phyloP scores from a whole-genome alignment of 2,888 invertebrate species.

The Athalia cordata region DNA sequence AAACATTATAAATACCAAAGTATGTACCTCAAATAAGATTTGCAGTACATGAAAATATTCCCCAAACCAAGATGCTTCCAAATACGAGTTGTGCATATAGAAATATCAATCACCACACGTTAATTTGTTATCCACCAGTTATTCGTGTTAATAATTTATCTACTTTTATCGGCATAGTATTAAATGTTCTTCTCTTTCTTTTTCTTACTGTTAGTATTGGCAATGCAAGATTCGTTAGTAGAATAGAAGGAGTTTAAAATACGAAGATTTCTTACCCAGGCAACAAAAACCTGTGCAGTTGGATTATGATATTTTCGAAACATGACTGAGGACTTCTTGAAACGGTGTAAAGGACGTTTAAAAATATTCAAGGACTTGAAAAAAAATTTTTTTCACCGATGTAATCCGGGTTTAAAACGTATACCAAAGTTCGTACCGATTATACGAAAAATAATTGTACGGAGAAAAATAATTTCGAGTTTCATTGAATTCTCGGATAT shows the following conservation, averaged over 20 bases:
- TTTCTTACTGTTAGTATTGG: slow-evolving; percentile 46
- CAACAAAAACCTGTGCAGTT: background rate
- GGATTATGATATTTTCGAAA: background rate
- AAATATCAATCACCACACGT: slow-evolving; percentile 5
- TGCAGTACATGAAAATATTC: background rate
- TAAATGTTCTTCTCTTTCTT: background rate
- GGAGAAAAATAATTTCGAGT: background rate
- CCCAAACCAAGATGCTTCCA: slow-evolving; percentile 49
- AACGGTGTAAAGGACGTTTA: too few species aligned
- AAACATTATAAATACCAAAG: slow-evolving; percentile 12
- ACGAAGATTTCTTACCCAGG: slow-evolving; percentile 4
- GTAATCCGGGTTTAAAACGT: background rate
- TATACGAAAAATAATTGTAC: background rate
- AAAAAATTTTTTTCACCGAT: background rate
- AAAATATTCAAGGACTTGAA: background rate
- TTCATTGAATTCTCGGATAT: background rate
- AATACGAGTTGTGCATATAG: slow-evolving; percentile 43
- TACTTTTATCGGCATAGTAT: background rate
- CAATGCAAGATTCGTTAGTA: slow-evolving; percentile 50
- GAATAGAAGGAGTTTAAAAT: background rate
- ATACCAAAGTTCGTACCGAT: too few species aligned
- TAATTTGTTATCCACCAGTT: background rate
- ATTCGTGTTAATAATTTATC: slow-evolving; percentile 15
- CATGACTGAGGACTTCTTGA: background rate
- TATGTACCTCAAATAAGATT: background rate